Conservation (phyloP, 2,888 invertebrate genomes). For the Ectobius pallidus region DNA sequence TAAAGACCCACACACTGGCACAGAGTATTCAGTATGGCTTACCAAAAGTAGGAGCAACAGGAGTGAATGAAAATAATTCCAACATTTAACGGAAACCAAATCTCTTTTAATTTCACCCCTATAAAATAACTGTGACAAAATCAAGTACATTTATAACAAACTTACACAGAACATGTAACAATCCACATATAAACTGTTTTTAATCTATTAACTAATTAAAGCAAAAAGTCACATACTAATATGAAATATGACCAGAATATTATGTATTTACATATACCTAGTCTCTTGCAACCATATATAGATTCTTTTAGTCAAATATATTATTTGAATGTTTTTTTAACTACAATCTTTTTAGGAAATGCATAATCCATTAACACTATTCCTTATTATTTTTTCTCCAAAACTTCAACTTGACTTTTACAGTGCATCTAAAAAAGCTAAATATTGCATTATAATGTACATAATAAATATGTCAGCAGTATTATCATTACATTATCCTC, state of each 20-base stretch:
- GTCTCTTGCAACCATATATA: constrained; percentile 3
- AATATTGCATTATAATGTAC: no score
- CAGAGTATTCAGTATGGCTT: no score
- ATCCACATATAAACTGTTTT: constrained; percentile 17
- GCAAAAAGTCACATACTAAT: constrained; percentile 1
- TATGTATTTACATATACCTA: constrained; percentile 6
- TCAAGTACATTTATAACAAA: constrained; percentile 15
- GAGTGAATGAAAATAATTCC: background rate
- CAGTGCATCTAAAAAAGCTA: no score
- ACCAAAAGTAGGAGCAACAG: no score
- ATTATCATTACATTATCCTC: no score
- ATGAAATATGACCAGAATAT: constrained; percentile 18
- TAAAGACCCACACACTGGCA: no score
- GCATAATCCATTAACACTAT: background rate
- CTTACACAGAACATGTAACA: constrained; percentile 2
- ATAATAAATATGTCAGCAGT: no score
- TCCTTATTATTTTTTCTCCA: background rate
- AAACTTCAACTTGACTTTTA: background rate
- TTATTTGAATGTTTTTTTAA: background rate
- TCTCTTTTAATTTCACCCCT: constrained; percentile 20
- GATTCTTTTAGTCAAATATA: background rate
- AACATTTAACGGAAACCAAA: constrained; percentile 12
- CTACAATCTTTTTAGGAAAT: background rate
- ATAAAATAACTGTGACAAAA: constrained; percentile 21
- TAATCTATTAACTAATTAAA: constrained; percentile 14